A percentile compares a stretch with the other conserved stretches of the same genome.
These are phyloP conservation scores for Laothoe populi DNA, from an alignment of 2,888 invertebrate genomes.

Conservation along the genomic window DNA sequence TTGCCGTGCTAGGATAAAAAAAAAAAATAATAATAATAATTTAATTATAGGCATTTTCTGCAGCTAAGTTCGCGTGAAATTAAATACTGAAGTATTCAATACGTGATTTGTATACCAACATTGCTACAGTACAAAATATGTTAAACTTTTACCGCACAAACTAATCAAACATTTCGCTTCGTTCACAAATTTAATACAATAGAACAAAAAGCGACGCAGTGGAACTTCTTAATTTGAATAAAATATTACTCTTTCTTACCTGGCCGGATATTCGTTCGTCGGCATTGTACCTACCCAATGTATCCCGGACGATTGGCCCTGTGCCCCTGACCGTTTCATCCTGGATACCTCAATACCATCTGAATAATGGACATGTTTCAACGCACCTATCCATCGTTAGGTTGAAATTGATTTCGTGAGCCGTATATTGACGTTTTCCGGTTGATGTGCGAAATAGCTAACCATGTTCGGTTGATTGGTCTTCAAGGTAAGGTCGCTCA, in stretches of 20 bases:
- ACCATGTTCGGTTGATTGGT: slow-evolving; percentile 40
- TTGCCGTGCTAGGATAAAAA: no score
- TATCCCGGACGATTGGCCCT: slow-evolving; percentile 66
- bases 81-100: no score
- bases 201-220: slow-evolving; percentile 57
- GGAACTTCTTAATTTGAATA: slow-evolving; percentile 68
- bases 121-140: no score
- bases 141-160: slow-evolving; percentile 10
- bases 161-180: slow-evolving; percentile 44
- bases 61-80: no score
- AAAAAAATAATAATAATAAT: no score
- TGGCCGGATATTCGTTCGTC: slow-evolving; percentile 59
- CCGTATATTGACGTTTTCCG: slow-evolving; percentile 69
- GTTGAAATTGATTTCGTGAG: slow-evolving; percentile 72
- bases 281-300: slow-evolving; percentile 63
- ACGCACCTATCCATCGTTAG: slow-evolving; percentile 60
- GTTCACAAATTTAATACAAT: slow-evolving; percentile 45
- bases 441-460: slow-evolving; percentile 59
- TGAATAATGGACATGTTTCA: slow-evolving; percentile 78
- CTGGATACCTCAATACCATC: slow-evolving; percentile 54
- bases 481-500: slow-evolving; percentile 46
- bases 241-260: slow-evolving; percentile 68
- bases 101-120: no score
- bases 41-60: no score
- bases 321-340: slow-evolving; percentile 52